Base-by-base conservation (phyloP, 2,888 invertebrate genomes). In the Catocala nupta region DNA sequence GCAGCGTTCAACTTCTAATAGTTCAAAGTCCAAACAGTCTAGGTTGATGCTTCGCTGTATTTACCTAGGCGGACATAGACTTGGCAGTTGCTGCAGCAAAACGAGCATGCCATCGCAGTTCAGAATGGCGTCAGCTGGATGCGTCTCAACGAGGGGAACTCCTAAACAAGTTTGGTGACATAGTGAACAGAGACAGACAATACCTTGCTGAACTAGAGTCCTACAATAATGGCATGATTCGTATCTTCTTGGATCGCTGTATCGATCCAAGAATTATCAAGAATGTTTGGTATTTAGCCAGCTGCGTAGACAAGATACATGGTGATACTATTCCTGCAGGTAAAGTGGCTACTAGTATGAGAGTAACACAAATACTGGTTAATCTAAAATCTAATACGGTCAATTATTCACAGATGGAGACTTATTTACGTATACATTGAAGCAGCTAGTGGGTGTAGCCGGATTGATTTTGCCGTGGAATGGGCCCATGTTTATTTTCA, bases 401-500 rank as follows among this genome's bases (percentile, higher is more conserved):
- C 9, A 9, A 8, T 39, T 39, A 39, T 10, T 34, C 33, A 42
- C 66, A 91, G 97, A 97, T 85, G 98, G 98, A 1, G 95, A 96
- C 49, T 95, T 94, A 73, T 96, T 98, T 75, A 95, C 96, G 0
- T 98, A 98, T 86, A 97, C 97, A 0, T 59, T 89, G 54, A 88
- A 86, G 55, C 87, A 89, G 53, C 89, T 89, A 0, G 96, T 98
- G 0, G 91, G 91, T 2, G 36, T 39, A 8, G 36, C 36, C 81
- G 98, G 96, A 0, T 97, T 98, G 84, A 98, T 98, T 72, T 96
- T 98, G 68, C 98, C 98, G 0, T 98, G 98, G 98, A 98, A 98
- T 86, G 98, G 96, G 74, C 98, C 98, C 0, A 82, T 97, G 39
- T 82, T 98, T 66, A 98, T 99, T 98, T 96, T 97, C 90, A 95